A percentile compares a stretch with the other conserved stretches of the same genome.
Conservation (phyloP, 1,140 invertebrate species). For the Cydia pomonella region DNA sequence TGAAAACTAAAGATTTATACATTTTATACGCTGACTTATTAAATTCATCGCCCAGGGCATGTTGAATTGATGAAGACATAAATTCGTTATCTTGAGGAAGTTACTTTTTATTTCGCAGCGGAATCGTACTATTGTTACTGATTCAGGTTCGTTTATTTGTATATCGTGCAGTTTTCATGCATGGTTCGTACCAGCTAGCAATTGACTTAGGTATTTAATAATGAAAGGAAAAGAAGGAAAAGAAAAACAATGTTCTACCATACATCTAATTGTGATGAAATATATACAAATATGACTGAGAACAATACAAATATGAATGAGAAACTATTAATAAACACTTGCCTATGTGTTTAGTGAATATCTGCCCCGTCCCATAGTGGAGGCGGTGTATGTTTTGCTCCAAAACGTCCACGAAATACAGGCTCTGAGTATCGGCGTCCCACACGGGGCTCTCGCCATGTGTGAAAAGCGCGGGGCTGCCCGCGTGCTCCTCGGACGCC, state of each 20-base stretch:
- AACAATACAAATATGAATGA: neutral
- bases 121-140: neutral
- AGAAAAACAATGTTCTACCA: too few species aligned
- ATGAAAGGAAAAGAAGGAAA: too few species aligned
- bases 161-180: neutral
- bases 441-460: constrained; percentile 68
- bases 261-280: too few species aligned
- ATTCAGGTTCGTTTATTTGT: constrained; percentile 5
- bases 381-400: constrained; percentile 61
- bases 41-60: too few species aligned
- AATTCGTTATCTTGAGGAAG: constrained; percentile 8
- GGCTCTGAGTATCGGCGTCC: constrained; percentile 54
- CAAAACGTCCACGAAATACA: constrained; percentile 61
- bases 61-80: neutral
- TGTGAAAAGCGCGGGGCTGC: constrained; percentile 52
- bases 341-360: constrained; percentile 65
- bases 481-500: constrained; percentile 46
- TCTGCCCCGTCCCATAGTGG: constrained; percentile 57
- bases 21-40: too few species aligned
- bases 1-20: too few species aligned
- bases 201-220: neutral
- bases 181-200: neutral
- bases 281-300: neutral
- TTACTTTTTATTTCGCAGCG: neutral
- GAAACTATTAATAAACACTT: constrained; percentile 33